Conservation (phyloP, 2,797 vertebrate genomes). For the Heteromormyrus szaboi region DNA sequence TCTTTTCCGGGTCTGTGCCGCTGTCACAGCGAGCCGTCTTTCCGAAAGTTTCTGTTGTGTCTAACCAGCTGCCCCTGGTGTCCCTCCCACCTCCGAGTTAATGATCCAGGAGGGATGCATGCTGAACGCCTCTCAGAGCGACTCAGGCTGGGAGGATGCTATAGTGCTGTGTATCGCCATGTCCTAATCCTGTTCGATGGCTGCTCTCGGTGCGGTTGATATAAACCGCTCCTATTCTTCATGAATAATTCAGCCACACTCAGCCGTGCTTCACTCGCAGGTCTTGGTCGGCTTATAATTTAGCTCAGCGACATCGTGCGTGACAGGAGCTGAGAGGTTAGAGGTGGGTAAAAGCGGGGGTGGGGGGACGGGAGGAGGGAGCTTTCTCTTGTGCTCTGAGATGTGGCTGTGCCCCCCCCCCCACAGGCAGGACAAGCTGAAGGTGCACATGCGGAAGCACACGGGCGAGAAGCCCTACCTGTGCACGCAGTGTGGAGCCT, state of each 20-base stretch:
- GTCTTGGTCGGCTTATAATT: constrained; percentile 18
- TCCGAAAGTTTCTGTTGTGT: constrained; percentile 39
- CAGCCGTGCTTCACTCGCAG: constrained; percentile 47
- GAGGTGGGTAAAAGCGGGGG: background rate
- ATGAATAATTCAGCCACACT: constrained; percentile 62
- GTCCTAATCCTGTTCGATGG: constrained; percentile 68
- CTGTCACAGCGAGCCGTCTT: background rate
- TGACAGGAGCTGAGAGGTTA: background rate
- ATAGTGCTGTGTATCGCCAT: background rate
- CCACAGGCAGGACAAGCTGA: constrained; percentile 95
- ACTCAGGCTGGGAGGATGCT: constrained; percentile 1
- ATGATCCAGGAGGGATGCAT: constrained; percentile 51
- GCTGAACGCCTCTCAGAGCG: constrained; percentile 30
- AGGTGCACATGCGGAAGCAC: constrained; percentile 97
- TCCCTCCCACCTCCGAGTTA: constrained; percentile 39
- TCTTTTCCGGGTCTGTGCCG: background rate
- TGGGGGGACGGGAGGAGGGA: background rate
- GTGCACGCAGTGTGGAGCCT: constrained; percentile 92
- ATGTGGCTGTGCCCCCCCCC: constrained; percentile 31
- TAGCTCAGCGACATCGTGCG: background rate
- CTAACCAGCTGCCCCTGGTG: constrained; percentile 34
- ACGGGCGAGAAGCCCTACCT: constrained; percentile 97
- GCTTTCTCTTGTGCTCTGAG: background rate
- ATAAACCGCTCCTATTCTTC: constrained; percentile 67
- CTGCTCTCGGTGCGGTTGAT: constrained; percentile 61